Base-by-base conservation (phyloP, 2,888 invertebrate species). In the Chaetogeoica ovagalla region DNA sequence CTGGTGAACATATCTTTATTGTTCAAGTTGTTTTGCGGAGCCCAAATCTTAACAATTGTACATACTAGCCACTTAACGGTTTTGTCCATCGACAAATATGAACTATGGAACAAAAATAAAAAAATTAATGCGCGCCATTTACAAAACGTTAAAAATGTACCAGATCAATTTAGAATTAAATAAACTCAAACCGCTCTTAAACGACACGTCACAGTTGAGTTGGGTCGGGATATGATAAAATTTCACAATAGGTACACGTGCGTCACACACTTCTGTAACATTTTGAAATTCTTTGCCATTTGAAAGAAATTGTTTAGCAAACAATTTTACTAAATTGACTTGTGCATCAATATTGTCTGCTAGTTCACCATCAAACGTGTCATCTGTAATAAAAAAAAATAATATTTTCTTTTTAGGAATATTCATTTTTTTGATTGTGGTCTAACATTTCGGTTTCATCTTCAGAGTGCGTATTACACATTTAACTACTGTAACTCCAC, bases 21-120 rank as follows among this genome's bases (percentile, higher is more conserved):
- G 6, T 81, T 79, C 17, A 84, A 71, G 19, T 82, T 77, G 75
- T 83, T 83, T 43, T 71, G 23, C 19, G 82, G 17, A 21, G 83
- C 83, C 84, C 84, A 84, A 21, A 75, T 55, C 68, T 83, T 83
- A 13, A 83, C 83, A 37, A 74, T 55, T 1, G 81, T 81, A 15
- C 75, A 82, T 6, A 83, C 82, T 7, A 84, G 52, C 83, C 83
- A 83, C 23, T 71, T 82, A 0, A 84, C 82, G 52, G 81, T 62
- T 6, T 57, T 59, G 30, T 83, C 75, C 21, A 82, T 55, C 8
- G 69, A 63, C 15, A 84, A 71, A 76, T 83, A 83, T 13, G 66
- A 66, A 63, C 83, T 84, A 55, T 3, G 75, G 69, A 9, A 68
- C 43, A 13, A 1, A 30, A 43, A 19, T 43, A 19, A 13, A 9